phyloP scores from a whole-genome alignment of 2,113 vertebrate genomes.

The Sander vitreus region DNA sequence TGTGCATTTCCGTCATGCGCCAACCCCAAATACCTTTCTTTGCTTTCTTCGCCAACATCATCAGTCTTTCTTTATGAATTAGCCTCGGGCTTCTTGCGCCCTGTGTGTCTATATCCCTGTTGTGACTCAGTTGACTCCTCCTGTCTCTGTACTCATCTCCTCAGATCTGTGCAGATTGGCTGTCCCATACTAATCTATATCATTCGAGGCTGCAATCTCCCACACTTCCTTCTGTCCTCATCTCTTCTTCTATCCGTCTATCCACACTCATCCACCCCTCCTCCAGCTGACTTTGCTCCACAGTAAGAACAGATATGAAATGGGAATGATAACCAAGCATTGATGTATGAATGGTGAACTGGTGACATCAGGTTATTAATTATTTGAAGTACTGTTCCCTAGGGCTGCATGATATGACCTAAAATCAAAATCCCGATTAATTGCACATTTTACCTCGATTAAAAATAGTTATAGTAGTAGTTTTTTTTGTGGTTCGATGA shows the following conservation, averaged over 20 bases:
- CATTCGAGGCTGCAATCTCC: background rate
- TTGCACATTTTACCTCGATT: too few relatives aligned
- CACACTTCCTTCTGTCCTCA: slow-evolving; percentile 1
- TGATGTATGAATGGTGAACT: background rate
- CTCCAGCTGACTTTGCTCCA: background rate
- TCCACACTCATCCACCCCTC: background rate
- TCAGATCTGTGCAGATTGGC: slow-evolving; percentile 38
- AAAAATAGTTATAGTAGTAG: too few relatives aligned
- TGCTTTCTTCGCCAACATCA: background rate
- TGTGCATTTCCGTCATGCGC: background rate
- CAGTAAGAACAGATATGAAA: background rate
- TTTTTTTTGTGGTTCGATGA: too few relatives aligned
- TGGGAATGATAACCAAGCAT: background rate
- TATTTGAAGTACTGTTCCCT: background rate
- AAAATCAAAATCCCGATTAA: too few relatives aligned
- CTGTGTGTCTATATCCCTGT: background rate
- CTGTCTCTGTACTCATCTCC: background rate
- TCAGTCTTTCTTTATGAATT: slow-evolving; percentile 14
- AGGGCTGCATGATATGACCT: too few relatives aligned
- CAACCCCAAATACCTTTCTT: background rate
- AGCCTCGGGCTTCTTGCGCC: slow-evolving; percentile 19
- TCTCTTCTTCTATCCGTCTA: slow-evolving; percentile 11
- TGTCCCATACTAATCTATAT: slow-evolving; percentile 43
- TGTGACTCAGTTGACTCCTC: background rate
- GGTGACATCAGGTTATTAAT: background rate